A percentile compares a stretch with the other conserved stretches of the same genome.
These are phyloP conservation scores for Myanophis thanlyinensis DNA, from an alignment of 2,113 vertebrate species.

Conservation along the genomic window DNA sequence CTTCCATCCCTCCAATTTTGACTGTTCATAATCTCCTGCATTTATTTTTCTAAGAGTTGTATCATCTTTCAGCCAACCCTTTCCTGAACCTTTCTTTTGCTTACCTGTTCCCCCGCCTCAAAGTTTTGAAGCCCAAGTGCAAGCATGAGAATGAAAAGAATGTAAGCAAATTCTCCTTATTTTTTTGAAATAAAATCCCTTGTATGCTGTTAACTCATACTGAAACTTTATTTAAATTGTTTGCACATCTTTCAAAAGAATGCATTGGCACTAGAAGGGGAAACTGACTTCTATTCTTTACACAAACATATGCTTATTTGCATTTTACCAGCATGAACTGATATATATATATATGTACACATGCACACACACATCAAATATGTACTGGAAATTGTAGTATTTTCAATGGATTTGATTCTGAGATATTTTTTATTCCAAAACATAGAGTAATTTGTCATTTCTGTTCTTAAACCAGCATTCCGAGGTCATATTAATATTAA, in stretches of 20 bases:
- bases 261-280: not conserved
- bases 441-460: not conserved
- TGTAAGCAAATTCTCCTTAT: constrained; percentile 1
- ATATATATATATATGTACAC: no score
- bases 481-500: not conserved
- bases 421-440: not conserved
- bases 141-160: not conserved
- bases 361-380: not conserved
- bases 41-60: constrained; percentile 12
- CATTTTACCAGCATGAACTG: not conserved
- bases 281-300: not conserved
- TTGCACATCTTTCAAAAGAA: not conserved
- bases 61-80: constrained; percentile 11
- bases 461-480: not conserved
- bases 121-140: constrained; percentile 1
- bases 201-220: not conserved
- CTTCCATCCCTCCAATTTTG: not conserved
- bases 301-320: not conserved
- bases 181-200: not conserved
- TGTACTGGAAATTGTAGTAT: not conserved
- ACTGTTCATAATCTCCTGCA: not conserved
- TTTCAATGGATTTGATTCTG: not conserved
- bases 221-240: not conserved
- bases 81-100: not conserved
- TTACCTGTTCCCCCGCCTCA: not conserved